phyloP scores from a whole-genome alignment of 2,797 vertebrate genomes.

The Sebastiscus albofasciatus region DNA sequence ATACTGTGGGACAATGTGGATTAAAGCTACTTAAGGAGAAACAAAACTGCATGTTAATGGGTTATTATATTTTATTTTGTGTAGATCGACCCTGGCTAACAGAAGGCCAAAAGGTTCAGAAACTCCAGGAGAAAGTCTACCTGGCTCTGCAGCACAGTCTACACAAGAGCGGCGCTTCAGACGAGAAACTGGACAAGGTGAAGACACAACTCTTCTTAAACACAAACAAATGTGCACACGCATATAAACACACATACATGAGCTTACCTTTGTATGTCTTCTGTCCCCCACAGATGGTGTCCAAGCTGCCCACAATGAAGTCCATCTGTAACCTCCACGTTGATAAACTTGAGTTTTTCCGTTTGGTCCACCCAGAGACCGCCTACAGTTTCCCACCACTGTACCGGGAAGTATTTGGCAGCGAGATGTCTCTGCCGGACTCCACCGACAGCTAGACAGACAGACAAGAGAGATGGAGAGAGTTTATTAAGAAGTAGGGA shows the following conservation, averaged over 20 bases:
- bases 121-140: constrained; percentile 91
- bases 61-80: neutral
- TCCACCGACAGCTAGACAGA: constrained; percentile 86
- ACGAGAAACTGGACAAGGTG: constrained; percentile 92
- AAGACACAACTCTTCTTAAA: neutral
- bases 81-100: constrained; percentile 90
- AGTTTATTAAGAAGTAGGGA: constrained; percentile 57
- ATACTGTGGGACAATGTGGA: neutral
- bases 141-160: constrained; percentile 91
- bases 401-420: constrained; percentile 93
- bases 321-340: constrained; percentile 93
- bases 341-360: constrained; percentile 94
- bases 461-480: constrained; percentile 42
- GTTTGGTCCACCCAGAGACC: constrained; percentile 90
- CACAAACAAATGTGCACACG: neutral
- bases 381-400: constrained; percentile 91
- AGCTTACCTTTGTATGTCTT: constrained; percentile 11
- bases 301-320: constrained; percentile 91
- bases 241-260: neutral
- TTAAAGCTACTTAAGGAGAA: neutral
- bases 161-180: constrained; percentile 83
- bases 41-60: neutral
- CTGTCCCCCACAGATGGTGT: constrained; percentile 84
- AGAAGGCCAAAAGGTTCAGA: constrained; percentile 89
- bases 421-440: constrained; percentile 89